Base-by-base conservation (phyloP, 2,888 invertebrate species). In the Xylocampa areola region DNA sequence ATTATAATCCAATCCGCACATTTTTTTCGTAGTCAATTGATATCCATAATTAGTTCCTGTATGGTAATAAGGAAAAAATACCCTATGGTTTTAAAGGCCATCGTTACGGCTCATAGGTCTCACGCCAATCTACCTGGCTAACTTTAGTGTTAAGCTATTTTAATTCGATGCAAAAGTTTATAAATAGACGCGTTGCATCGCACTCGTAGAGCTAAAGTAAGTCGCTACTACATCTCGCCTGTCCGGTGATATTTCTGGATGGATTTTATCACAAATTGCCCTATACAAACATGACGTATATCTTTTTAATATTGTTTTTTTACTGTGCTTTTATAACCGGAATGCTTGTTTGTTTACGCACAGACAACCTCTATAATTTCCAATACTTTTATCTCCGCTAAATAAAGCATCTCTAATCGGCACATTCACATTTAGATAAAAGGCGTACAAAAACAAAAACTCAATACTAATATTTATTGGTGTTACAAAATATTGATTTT, bases 71-170 rank as follows among this genome's bases (percentile, higher is more conserved):
- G 55, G 52, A 61, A 67, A 74, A 70, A 71, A 70, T 74, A 68
- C 73, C 74, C 79, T 79, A 78, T 73, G 76, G 79, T 80, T 79
- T 82, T 66, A 77, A 79, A 85, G 77, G 76, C 74, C 76, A 76
- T 59, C 80, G 87, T 84, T 76, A 80, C 78, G 86, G 81, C 85
- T 87, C 86, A 85, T 82, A 73, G 77, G 79, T 67, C 76, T 73
- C 85, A 82, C 82, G 85, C 83, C 68, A 79, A 69, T 61, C 66
- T 74, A 67, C 66, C 70, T 70, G 68, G 58, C 68, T 67, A 64
- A 68, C 69, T 60, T 69, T 78, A 71, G 67, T 77, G 69, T 64
- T 75, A 63, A 72, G 77, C 74, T 81, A 77, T 77, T 76, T 79
- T 77, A 78, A 82, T 79, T 72, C 63, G 60, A 73, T 76, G 79